These are phyloP conservation scores for Troides aeacus DNA, from an alignment of 2,888 invertebrate species.

Conservation along the genomic window DNA sequence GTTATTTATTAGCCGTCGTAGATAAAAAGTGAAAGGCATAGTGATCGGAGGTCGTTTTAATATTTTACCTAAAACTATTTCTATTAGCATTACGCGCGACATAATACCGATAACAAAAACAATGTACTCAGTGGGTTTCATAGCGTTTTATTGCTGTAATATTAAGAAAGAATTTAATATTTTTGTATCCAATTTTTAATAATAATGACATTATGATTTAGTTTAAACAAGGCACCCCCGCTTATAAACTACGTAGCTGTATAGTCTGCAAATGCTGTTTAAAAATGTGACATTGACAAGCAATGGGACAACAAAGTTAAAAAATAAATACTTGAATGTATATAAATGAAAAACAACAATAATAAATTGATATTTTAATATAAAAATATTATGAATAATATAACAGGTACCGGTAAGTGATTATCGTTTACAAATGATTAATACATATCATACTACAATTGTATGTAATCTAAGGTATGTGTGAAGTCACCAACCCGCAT, in stretches of 20 bases:
- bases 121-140: too few relatives aligned
- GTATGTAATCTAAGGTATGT: too few relatives aligned
- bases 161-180: too few relatives aligned
- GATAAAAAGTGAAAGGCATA: too few relatives aligned
- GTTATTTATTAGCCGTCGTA: too few relatives aligned
- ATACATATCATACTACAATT: not conserved
- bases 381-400: not conserved
- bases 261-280: not conserved
- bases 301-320: too few relatives aligned
- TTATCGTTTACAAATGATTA: slow-evolving; percentile 5
- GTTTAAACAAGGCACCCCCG: not conserved
- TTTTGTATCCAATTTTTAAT: not conserved
- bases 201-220: not conserved
- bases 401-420: not conserved
- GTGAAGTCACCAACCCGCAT: too few relatives aligned
- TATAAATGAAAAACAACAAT: not conserved
- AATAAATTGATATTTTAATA: not conserved
- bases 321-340: not conserved
- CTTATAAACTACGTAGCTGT: not conserved
- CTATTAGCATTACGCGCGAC: too few relatives aligned
- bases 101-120: too few relatives aligned
- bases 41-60: too few relatives aligned
- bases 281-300: not conserved
- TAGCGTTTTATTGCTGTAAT: too few relatives aligned
- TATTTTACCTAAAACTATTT: too few relatives aligned